phyloP scores from a whole-genome alignment of 2,113 vertebrate genomes.

The Enhydra lutris region DNA sequence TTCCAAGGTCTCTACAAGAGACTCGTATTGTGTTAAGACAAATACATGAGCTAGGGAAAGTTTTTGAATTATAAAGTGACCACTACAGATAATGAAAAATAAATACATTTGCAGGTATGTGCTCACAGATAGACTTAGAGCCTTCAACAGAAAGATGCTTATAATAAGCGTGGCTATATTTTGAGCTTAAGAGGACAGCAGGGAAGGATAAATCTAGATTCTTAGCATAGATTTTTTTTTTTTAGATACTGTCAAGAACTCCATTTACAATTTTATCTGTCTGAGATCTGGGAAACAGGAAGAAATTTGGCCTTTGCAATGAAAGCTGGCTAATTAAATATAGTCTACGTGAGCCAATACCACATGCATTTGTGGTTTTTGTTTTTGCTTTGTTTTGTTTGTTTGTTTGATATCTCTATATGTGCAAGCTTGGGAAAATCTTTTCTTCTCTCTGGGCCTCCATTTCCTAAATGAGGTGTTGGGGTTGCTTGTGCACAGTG shows the following conservation, averaged over 20 bases:
- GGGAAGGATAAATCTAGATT: not conserved
- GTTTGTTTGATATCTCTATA: not conserved
- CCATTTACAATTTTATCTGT: slow-evolving; percentile 17
- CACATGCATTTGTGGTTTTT: not conserved
- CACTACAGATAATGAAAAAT: not conserved
- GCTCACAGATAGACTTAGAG: not conserved
- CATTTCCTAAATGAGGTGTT: not conserved
- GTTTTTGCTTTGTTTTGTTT: not conserved
- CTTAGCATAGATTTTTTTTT: slow-evolving; percentile 12
- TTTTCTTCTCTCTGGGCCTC: not conserved
- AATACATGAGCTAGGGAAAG: not conserved
- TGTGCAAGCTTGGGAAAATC: not conserved
- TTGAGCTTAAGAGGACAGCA: not conserved
- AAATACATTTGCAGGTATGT: not conserved
- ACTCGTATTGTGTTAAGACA: not conserved
- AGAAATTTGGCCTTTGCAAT: not conserved
- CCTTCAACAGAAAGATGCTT: not conserved
- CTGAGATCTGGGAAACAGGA: not conserved
- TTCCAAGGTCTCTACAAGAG: not conserved
- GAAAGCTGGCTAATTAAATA: not conserved
- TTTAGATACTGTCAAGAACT: not conserved
- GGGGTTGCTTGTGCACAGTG: not conserved
- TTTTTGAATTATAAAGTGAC: not conserved
- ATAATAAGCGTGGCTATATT: not conserved
- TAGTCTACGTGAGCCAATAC: not conserved